Base-by-base conservation (phyloP, 2,888 invertebrate genomes). In the Drosophila subquinaria region DNA sequence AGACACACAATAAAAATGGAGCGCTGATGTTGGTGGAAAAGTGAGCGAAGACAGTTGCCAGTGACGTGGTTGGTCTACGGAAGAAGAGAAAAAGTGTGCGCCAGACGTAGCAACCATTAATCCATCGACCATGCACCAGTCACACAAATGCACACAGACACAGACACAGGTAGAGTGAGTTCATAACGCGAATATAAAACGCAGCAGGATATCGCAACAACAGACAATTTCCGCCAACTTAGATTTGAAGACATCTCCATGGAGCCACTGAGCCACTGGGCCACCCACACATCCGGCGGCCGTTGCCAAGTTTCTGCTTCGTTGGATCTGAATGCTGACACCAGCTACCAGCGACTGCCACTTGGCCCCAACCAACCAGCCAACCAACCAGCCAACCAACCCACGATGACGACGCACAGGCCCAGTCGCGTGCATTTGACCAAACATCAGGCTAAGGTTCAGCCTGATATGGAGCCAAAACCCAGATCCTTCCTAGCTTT, bases 131-230 rank as follows among this genome's bases (percentile, higher is more conserved):
- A 33, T 38, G 60, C 50, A 61, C 23, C 48, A 56, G 38, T 17
- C 47, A 33, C 45, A 56, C 42, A 17, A 23, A 53, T 27, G 8
- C 27, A 20, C 10, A 55, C 55, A 55, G 27, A 6, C 27, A 27
- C 43, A 45, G 15, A 27, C 15, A 61, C 38, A 63, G 48, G 42
- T n/a, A 55, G 13, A 20, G 38, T 48, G 42, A 62, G 84, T 88
- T 89, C 90, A 90, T 88, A 91, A 88, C 86, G 90, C 82, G 83
- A 78, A 84, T 90, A 88, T 89, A 88, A 89, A 88, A 89, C 89
- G 82, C 90, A 85, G 91, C 89, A 90, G 90, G 91, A 89, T 90
- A 91, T 90, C 90, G 88, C 91, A 77, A 90, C 88, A 90, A 88
- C 90, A 89, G 86, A 89, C 91, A 90, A 90, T 90, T 91, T 90